Base-by-base conservation (phyloP, 1,140 invertebrate genomes). In the Scaptomyza pallida region DNA sequence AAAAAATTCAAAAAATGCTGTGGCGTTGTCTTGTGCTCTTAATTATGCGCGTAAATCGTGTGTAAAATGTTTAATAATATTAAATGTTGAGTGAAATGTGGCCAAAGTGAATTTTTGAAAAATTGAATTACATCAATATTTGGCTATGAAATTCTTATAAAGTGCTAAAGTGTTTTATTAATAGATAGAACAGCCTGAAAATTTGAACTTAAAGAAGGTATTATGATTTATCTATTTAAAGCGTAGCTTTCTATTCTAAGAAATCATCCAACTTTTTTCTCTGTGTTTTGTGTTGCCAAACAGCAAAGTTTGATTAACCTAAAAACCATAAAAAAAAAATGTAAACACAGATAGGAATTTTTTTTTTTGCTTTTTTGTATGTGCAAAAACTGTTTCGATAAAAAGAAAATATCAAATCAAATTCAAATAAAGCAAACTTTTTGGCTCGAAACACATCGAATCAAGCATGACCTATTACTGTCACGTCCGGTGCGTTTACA, bases 381-480 rank as follows among this genome's bases (percentile, higher is more conserved):
- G 72, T 62, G 33, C 45, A 43, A 23, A 63, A 77, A 72, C 45
- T 41, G 60, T 23, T 41, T 9, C 60, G 44, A 70, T 70, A 78
- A 61, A 78, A n/a, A n/a, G n/a, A n/a, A 83, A 79, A 76, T 65
- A 76, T 80, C 63, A 86, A 86, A 86, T 86, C 81, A 80, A 86
- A 80, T 80, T 80, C 64, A 73, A 86, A 77, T 86, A 80, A 77
- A 64, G 40, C 35, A 56, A 85, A 75, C 62, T 85, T 83, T 83
- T 48, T 60, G 40, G 43, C 54, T 30, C 26, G 2, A 30, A 30
- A 54, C 1, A 6, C 23, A 65, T 72, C 50, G 76, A 85, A 75
- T 72, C 61, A 59, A 68, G 72, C 81, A 62, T 83, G 80, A 80
- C 80, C 77, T 86, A 86, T 86, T 86, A 86, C 68, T 86, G 80